Conservation (phyloP, 2,888 invertebrate genomes). For the Hecatera dysodea region DNA sequence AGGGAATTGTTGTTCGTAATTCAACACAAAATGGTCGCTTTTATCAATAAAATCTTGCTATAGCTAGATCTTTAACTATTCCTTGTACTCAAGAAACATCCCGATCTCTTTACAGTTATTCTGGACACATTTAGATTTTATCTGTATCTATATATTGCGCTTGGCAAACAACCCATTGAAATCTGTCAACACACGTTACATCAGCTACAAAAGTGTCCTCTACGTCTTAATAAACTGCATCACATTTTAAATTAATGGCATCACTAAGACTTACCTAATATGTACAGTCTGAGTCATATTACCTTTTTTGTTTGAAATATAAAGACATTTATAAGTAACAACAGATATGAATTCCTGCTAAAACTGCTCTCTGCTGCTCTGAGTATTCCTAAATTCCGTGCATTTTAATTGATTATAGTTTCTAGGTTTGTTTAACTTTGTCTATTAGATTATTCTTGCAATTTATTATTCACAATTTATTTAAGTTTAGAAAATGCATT, state of each 20-base stretch:
- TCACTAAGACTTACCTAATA: slow-evolving; percentile 52
- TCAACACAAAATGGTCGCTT: background rate
- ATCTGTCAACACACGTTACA: slow-evolving; percentile 57
- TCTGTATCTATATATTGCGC: slow-evolving; percentile 39
- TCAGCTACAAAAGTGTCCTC: slow-evolving; percentile 49
- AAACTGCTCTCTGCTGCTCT: too few species aligned
- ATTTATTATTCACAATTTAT: background rate
- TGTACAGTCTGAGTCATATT: slow-evolving; percentile 54
- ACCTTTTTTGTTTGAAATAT: slow-evolving; percentile 41
- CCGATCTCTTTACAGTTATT: background rate
- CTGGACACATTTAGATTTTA: slow-evolving; percentile 38
- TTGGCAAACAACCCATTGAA: slow-evolving; percentile 54
- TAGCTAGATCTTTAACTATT: background rate
- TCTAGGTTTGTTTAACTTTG: slow-evolving; percentile 8
- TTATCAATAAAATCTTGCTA: background rate
- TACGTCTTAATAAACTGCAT: slow-evolving; percentile 51
- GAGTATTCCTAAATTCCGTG: background rate
- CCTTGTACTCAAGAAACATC: background rate
- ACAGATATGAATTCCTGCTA: slow-evolving; percentile 23
- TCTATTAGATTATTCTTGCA: background rate
- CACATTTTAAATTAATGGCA: slow-evolving; percentile 49
- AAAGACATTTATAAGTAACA: slow-evolving; percentile 2
- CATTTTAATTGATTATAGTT: background rate
- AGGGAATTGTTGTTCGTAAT: background rate
- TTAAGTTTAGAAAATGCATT: background rate